These are phyloP conservation scores for Oophaga sylvatica DNA, from an alignment of 2,797 vertebrate species.

Conservation along the genomic window DNA sequence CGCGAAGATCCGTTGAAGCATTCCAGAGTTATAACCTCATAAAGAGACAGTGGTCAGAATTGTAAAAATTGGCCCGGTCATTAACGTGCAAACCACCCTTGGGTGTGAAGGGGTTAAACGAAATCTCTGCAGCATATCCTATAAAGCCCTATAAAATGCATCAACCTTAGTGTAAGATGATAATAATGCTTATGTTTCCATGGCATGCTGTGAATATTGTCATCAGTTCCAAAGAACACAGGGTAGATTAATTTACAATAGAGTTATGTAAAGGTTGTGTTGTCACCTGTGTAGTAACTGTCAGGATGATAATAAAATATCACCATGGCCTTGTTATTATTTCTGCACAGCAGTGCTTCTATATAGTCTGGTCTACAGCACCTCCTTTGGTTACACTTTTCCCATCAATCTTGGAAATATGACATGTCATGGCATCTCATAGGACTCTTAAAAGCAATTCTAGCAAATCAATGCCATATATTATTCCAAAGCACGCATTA, in stretches of 20 bases:
- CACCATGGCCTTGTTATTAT: background rate
- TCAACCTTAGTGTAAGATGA: background rate
- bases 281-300: background rate
- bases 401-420: conserved; percentile 6
- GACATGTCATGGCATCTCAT: background rate
- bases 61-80: too few relatives aligned
- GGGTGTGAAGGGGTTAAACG: too few relatives aligned
- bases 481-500: conserved; percentile 22
- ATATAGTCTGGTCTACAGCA: background rate
- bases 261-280: background rate
- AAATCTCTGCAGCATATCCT: background rate
- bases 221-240: background rate
- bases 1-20: too few relatives aligned
- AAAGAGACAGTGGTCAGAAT: too few relatives aligned
- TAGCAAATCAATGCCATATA: conserved; percentile 16
- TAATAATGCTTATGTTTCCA: background rate
- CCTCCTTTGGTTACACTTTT: background rate
- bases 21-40: too few relatives aligned
- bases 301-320: background rate
- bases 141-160: background rate
- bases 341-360: background rate
- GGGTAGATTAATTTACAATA: background rate
- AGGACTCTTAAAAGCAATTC: conserved; percentile 35
- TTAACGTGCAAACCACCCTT: too few relatives aligned
- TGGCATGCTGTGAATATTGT: background rate